Conservation (phyloP, 2,888 invertebrate species). For the Meghimatium bilineatum region DNA sequence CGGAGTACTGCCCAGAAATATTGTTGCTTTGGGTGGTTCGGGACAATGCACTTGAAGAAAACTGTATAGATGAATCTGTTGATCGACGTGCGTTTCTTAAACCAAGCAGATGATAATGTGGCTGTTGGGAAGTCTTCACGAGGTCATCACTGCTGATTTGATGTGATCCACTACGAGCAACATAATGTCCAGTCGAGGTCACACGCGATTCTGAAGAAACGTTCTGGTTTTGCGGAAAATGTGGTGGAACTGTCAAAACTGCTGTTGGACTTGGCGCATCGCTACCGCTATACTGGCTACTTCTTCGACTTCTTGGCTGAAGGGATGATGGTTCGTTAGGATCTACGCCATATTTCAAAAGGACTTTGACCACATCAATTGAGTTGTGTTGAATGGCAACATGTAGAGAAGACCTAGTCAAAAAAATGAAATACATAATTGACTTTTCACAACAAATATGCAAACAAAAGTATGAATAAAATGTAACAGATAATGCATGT, state of each 20-base stretch:
- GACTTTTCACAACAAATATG: too few species aligned
- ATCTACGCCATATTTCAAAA: constrained; percentile 80
- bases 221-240: not conserved
- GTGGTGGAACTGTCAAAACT: not conserved
- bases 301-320: constrained; percentile 23
- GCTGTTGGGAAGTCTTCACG: constrained; percentile 7
- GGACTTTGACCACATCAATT: constrained; percentile 79
- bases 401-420: constrained; percentile 80
- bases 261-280: constrained; percentile 24
- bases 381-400: constrained; percentile 81
- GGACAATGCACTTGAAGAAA: not conserved
- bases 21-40: constrained; percentile 8
- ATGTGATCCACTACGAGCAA: not conserved
- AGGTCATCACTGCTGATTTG: constrained; percentile 11
- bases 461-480: too few species aligned
- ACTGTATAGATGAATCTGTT: not conserved
- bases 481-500: too few species aligned
- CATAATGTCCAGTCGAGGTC: not conserved
- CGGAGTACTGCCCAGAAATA: not conserved
- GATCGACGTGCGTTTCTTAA: not conserved
- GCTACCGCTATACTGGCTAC: constrained; percentile 36
- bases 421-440: constrained; percentile 50
- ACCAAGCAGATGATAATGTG: not conserved
- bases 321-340: constrained; percentile 79
- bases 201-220: not conserved